Percentiles rank a stretch among this genome's conserved stretches.
These are phyloP conservation scores for Hoplostethus mediterraneus DNA, from an alignment of 2,797 vertebrate species.

Conservation along the genomic window DNA sequence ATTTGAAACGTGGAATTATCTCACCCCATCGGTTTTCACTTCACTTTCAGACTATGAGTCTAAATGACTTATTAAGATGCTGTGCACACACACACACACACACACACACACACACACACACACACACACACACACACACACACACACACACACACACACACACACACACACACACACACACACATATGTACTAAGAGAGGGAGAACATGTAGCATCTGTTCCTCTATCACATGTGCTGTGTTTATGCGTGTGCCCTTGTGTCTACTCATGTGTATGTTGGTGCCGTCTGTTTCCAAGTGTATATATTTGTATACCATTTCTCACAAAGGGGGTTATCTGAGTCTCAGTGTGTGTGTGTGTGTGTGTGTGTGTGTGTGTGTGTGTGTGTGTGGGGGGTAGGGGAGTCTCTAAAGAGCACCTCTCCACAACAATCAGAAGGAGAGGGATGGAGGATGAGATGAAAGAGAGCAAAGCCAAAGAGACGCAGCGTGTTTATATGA, in stretches of 20 bases:
- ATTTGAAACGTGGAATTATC: no score
- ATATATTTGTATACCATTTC: slow-evolving; percentile 48
- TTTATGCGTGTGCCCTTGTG: slow-evolving; percentile 9
- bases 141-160: no score
- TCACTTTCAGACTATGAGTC: no score
- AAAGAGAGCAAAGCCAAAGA: slow-evolving; percentile 59
- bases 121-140: no score
- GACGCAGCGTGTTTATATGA: slow-evolving; percentile 70
- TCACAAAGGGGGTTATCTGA: slow-evolving; percentile 28
- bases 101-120: no score
- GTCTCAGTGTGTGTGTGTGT: slow-evolving; percentile 24
- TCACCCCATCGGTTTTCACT: no score
- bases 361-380: slow-evolving; percentile 36
- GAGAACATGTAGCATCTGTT: slow-evolving; percentile 4
- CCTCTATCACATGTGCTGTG: slow-evolving; percentile 22
- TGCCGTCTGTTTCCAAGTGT: slow-evolving; percentile 30
- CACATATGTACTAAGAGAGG: no score
- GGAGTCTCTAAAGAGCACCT: slow-evolving; percentile 55
- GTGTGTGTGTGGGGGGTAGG: slow-evolving; percentile 27
- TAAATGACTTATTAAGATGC: no score
- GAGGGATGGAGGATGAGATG: slow-evolving; percentile 53
- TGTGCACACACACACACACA: no score
- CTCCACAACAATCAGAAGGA: slow-evolving; percentile 72
- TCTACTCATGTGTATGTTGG: slow-evolving; percentile 41
- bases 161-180: no score